Conservation (phyloP, 2,888 invertebrate species). For the Lepidonotus clava region DNA sequence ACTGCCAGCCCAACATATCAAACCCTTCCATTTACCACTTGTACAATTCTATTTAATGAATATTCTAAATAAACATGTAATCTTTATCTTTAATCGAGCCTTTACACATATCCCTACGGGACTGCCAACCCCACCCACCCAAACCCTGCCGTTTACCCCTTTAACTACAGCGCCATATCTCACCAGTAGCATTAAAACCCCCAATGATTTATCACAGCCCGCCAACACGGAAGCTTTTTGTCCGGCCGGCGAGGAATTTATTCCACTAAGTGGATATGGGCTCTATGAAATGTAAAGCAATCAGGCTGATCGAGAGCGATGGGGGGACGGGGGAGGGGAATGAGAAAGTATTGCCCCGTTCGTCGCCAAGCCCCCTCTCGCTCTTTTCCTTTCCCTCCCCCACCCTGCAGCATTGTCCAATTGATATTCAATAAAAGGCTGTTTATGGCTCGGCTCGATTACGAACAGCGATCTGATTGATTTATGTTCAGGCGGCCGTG, state of each 20-base stretch:
- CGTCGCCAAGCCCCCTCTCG: not conserved
- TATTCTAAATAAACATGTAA: too few species aligned
- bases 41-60: too few species aligned
- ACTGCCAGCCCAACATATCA: too few species aligned
- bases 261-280: slow-evolving; percentile 3
- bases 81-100: too few species aligned
- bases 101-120: too few species aligned
- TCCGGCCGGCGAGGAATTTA: not conserved
- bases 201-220: slow-evolving; percentile 19
- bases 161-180: not conserved
- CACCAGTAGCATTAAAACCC: not conserved
- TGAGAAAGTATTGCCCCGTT: slow-evolving; percentile 6
- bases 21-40: too few species aligned
- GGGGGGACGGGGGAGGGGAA: not conserved
- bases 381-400: too few species aligned
- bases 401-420: not conserved
- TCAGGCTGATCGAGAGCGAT: slow-evolving; percentile 24
- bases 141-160: not conserved
- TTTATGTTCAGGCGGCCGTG: not conserved
- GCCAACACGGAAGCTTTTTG: not conserved
- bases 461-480: slow-evolving; percentile 7
- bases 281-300: slow-evolving; percentile 28
- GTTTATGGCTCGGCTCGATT: not conserved
- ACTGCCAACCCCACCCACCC: not conserved
- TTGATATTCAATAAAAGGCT: slow-evolving; percentile 21